Conservation (phyloP, 2,113 vertebrate species). For the Melospiza georgiana region DNA sequence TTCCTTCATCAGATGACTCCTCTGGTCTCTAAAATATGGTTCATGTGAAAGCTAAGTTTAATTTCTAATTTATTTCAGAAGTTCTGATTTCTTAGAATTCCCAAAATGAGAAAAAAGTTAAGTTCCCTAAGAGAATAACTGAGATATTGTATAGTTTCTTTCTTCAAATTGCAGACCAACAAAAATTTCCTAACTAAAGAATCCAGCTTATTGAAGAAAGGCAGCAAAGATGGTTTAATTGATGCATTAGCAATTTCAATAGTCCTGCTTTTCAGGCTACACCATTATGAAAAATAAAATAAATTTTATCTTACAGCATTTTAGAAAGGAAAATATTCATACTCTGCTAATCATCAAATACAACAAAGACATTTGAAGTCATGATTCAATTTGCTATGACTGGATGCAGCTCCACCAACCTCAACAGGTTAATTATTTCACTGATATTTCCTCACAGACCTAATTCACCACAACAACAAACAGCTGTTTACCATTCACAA, state of each 20-base stretch:
- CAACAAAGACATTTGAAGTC: not conserved
- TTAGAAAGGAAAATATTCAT: not conserved
- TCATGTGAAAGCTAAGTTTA: not conserved
- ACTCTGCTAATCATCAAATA: not conserved
- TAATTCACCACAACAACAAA: not conserved
- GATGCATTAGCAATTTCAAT: not conserved
- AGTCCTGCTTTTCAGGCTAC: not conserved
- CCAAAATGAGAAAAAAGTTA: not conserved
- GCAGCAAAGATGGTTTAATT: not conserved
- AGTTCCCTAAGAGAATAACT: slow-evolving; percentile 25
- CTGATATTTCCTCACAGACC: not conserved
- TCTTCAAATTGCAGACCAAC: not conserved
- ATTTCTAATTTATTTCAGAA: not conserved
- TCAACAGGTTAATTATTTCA: slow-evolving; percentile 25
- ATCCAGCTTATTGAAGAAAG: not conserved
- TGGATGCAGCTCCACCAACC: not conserved
- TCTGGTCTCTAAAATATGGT: not conserved
- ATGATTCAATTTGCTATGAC: not conserved
- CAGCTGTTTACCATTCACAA: slow-evolving; percentile 22
- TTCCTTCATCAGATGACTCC: not conserved
- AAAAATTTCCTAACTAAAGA: not conserved
- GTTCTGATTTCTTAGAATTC: slow-evolving; percentile 9
- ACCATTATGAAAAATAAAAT: not conserved
- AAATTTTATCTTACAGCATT: not conserved
- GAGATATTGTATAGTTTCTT: not conserved